Conservation (phyloP, 2,113 vertebrate species). For the Camelus dromedarius region DNA sequence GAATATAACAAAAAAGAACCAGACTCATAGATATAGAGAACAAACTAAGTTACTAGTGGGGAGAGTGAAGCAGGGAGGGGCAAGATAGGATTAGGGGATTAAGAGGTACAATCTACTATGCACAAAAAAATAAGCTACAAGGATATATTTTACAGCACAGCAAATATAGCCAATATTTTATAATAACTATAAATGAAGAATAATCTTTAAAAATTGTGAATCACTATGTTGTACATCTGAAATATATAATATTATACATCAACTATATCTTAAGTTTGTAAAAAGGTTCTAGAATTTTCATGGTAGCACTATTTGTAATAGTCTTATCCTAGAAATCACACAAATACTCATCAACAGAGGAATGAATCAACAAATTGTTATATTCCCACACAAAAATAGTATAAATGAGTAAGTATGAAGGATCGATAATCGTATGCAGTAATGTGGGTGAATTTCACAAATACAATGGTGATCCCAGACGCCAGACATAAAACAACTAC, state of each 20-base stretch:
- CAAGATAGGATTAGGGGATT: not conserved
- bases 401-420: not conserved
- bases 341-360: not conserved
- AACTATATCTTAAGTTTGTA: not conserved
- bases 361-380: not conserved
- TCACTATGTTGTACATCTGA: not conserved
- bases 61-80: not conserved
- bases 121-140: not conserved
- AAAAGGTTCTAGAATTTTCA: not conserved
- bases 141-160: accelerated
- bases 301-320: not conserved
- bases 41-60: not conserved
- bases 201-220: not conserved
- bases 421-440: not conserved
- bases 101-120: not conserved
- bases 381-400: not conserved
- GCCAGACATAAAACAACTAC: not conserved
- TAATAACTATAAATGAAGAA: not conserved
- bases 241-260: not conserved
- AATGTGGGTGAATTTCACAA: not conserved
- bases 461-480: not conserved
- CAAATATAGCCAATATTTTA: not conserved
- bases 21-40: not conserved
- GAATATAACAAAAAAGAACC: not conserved
- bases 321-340: not conserved